These are phyloP conservation scores for Mastomys natalensis DNA, from an alignment of 2,113 vertebrate species.

Conservation along the genomic window DNA sequence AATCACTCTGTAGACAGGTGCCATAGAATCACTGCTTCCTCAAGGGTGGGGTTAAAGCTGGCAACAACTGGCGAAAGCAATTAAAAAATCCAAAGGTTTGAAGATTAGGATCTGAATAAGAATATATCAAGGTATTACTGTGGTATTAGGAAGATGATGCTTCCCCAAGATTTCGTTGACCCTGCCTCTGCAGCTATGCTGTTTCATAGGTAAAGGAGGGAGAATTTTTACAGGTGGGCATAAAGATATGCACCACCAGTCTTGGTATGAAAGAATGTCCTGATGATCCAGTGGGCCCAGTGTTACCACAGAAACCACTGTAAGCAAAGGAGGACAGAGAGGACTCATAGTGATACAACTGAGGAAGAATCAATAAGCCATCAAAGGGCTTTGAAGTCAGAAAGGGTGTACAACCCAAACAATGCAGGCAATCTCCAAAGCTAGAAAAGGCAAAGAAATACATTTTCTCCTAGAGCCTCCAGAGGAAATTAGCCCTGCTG, in stretches of 20 bases:
- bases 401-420: not conserved
- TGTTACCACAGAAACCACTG: not conserved
- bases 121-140: not conserved
- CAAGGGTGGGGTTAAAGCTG: too few species aligned
- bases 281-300: not conserved
- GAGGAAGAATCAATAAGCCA: not conserved
- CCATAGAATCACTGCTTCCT: too few species aligned
- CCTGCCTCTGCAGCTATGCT: not conserved
- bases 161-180: not conserved
- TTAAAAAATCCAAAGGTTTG: not conserved
- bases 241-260: conserved; percentile 7
- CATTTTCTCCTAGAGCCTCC: not conserved
- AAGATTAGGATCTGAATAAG: too few species aligned
- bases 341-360: not conserved
- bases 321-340: not conserved
- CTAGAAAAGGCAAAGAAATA: not conserved
- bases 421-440: not conserved
- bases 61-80: too few species aligned
- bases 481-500: not conserved
- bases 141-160: not conserved
- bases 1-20: too few species aligned
- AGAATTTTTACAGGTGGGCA: not conserved
- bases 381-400: not conserved
- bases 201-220: not conserved
- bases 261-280: not conserved